These are phyloP conservation scores for Entelurus aequoreus DNA, from an alignment of 2,113 vertebrate species.

Conservation along the genomic window DNA sequence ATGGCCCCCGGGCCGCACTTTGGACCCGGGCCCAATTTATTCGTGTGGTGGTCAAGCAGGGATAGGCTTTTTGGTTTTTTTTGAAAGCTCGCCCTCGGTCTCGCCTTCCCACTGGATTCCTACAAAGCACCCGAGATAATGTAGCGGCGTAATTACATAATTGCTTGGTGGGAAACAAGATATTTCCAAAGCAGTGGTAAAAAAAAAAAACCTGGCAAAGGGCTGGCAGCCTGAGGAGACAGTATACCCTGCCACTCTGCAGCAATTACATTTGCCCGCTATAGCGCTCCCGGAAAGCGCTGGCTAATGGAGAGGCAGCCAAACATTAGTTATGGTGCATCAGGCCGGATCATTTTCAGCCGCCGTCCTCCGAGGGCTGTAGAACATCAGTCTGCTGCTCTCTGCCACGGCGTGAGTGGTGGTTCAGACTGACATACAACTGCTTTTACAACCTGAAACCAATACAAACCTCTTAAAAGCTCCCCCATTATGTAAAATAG, in stretches of 20 bases:
- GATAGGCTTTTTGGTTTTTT: constrained; percentile 16
- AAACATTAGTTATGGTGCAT: constrained; percentile 16
- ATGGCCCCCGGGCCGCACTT: too few relatives aligned
- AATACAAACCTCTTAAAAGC: too few relatives aligned
- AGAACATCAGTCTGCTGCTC: constrained; percentile 30
- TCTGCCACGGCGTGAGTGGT: background rate
- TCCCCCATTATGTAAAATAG: too few relatives aligned
- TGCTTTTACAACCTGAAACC: background rate
- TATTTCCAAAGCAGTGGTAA: background rate
- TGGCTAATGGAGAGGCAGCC: constrained; percentile 36
- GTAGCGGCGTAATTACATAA: constrained; percentile 14
- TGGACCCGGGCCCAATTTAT: constrained; percentile 31
- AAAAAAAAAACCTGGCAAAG: constrained; percentile 11
- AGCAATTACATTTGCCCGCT: constrained; percentile 22
- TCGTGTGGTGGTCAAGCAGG: constrained; percentile 14
- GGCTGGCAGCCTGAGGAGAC: background rate
- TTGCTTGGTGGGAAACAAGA: constrained; percentile 1
- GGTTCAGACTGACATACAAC: background rate
- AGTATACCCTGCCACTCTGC: background rate
- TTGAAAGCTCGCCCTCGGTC: background rate
- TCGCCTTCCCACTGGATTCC: background rate
- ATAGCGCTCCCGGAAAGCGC: constrained; percentile 13
- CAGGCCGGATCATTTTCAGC: constrained; percentile 28
- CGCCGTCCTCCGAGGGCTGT: constrained; percentile 7
- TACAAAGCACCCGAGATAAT: constrained; percentile 5